Evolutionary conservation across 2,113 vertebrate species (phyloP).

Genomic region (Gobius niger): DNA sequence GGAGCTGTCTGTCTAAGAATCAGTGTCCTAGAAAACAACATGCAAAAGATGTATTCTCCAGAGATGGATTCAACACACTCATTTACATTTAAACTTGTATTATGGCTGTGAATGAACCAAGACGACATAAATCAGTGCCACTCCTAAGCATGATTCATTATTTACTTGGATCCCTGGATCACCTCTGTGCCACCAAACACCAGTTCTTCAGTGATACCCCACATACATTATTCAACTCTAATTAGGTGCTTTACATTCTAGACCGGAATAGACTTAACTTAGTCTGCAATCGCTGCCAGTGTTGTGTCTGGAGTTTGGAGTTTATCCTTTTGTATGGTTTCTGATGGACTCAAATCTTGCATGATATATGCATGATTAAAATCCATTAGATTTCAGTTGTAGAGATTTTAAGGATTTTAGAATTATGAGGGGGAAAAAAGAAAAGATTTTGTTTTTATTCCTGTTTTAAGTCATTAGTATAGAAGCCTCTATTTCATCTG

Average conservation of each 20-base stretch:
- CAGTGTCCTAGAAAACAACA: not conserved
- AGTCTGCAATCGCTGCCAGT: conserved; percentile 49
- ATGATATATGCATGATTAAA: no score
- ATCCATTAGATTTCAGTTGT: no score
- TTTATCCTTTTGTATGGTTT: conserved; percentile 56
- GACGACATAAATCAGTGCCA: conserved; percentile 21
- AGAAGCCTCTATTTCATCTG: no score
- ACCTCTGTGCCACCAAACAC: conserved; percentile 71
- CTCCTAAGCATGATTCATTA: conserved; percentile 53
- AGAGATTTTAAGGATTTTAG: no score
- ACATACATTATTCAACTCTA: conserved; percentile 83
- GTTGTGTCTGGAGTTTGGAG: conserved; percentile 62
- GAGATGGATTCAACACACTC: not conserved
- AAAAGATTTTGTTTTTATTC: no score
- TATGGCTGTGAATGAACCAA: conserved; percentile 4
- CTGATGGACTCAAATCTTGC: conserved; percentile 49
- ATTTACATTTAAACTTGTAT: conserved; percentile 3
- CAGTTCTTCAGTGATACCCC: conserved; percentile 67
- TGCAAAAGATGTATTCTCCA: conserved; percentile 16
- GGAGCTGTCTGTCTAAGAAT: conserved; percentile 31
- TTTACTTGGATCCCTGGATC: conserved; percentile 65
- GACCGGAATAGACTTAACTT: conserved; percentile 71
- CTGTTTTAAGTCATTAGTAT: no score
- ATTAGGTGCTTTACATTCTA: conserved; percentile 79
- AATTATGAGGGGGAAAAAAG: no score